These are phyloP conservation scores for Chelon auratus DNA, from an alignment of 2,797 vertebrate genomes.

Conservation along the genomic window DNA sequence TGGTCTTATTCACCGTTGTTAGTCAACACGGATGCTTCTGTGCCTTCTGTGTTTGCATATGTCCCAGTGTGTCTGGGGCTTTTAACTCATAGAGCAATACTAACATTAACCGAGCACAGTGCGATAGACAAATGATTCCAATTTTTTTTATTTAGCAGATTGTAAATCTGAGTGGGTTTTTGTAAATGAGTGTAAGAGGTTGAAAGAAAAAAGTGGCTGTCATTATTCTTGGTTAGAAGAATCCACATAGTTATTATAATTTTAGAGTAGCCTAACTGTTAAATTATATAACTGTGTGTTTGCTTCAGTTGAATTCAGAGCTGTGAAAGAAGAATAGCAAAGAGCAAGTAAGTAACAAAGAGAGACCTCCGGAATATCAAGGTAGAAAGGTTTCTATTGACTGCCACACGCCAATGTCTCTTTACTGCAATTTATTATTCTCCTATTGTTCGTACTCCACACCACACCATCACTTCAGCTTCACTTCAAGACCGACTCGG, in stretches of 20 bases:
- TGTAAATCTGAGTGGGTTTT: too few species aligned
- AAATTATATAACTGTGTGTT: not conserved
- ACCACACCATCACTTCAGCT: not conserved
- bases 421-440: conserved; percentile 1
- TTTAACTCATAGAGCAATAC: not conserved
- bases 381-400: not conserved
- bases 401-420: not conserved
- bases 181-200: too few species aligned
- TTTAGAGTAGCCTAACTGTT: too few species aligned
- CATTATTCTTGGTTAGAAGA: too few species aligned
- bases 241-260: not conserved
- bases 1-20: not conserved
- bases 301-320: not conserved
- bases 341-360: not conserved
- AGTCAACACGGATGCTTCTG: not conserved
- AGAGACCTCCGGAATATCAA: not conserved
- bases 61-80: conserved; percentile 4
- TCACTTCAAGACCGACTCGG: not conserved
- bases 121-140: not conserved
- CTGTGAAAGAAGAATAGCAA: not conserved
- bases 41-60: not conserved
- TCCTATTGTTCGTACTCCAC: not conserved
- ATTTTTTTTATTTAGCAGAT: not conserved
- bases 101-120: not conserved
- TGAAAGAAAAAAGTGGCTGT: not conserved